Conservation (phyloP, 37 sponge, comb jelly and placozoan genomes). For the Amphimedon queenslandica region DNA sequence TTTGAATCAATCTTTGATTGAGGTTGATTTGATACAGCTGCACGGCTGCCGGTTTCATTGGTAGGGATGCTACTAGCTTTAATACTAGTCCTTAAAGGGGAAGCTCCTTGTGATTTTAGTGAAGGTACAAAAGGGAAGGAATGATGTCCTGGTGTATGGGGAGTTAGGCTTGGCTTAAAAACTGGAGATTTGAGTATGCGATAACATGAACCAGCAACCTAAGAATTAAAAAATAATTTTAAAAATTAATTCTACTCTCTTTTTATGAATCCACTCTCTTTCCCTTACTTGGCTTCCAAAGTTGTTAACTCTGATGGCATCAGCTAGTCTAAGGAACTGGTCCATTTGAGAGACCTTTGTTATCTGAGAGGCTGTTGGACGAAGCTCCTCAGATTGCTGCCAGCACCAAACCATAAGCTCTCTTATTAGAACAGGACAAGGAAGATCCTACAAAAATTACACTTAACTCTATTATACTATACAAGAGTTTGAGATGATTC, state of each 20-base stretch:
- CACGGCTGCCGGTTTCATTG: too few species aligned
- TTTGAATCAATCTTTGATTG: too few species aligned
- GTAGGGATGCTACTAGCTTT: too few species aligned
- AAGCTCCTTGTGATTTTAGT: too few species aligned
- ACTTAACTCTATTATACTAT: too few species aligned
- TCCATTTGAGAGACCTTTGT: slow-evolving; percentile 12
- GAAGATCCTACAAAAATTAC: slow-evolving; percentile 40
- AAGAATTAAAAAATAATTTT: too few species aligned
- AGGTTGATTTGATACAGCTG: too few species aligned
- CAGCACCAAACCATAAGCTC: slow-evolving; percentile 94
- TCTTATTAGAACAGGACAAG: slow-evolving; percentile 62
- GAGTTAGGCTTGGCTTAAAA: neutral
- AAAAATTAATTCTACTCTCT: slow-evolving; percentile 3
- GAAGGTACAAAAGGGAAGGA: neutral
- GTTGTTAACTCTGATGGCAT: slow-evolving; percentile 50
- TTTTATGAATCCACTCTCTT: too few species aligned
- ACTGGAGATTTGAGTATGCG: neutral
- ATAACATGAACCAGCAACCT: slow-evolving; percentile 9
- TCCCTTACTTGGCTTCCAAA: slow-evolving; percentile 3
- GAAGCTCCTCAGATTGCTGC: slow-evolving; percentile 62
- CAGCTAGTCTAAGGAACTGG: slow-evolving; percentile 55
- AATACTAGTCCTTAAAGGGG: too few species aligned
- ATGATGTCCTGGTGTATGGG: neutral
- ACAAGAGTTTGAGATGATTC: too few species aligned
- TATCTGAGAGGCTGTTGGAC: slow-evolving; percentile 66